phyloP scores from a whole-genome alignment of 2,797 vertebrate genomes.

The Oceanodroma leucorhoa region DNA sequence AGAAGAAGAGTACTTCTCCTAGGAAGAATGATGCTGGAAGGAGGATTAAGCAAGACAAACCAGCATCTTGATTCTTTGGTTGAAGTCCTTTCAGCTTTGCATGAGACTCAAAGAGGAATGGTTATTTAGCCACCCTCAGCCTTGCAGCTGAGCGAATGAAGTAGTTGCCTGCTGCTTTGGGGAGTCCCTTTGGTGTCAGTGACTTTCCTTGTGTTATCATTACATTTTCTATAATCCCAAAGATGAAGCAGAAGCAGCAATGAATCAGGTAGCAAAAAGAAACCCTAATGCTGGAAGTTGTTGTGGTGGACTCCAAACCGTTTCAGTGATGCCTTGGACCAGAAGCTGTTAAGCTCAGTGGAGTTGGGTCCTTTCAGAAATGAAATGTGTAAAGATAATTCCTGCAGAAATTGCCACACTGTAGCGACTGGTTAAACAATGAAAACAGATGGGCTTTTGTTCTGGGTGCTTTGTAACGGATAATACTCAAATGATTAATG shows the following conservation, averaged over 20 bases:
- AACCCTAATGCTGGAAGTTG: neutral
- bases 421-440: conserved; percentile 41
- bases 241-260: neutral
- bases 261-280: neutral
- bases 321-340: neutral
- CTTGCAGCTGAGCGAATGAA: neutral
- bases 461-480: conserved; percentile 27
- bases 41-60: neutral
- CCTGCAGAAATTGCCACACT: neutral
- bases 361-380: neutral
- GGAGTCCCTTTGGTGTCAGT: neutral
- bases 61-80: neutral
- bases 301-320: neutral
- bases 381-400: neutral
- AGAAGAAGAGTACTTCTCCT: neutral
- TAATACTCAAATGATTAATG: conserved; percentile 67
- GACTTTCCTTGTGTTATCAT: neutral
- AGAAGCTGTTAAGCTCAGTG: neutral
- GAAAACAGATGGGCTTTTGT: conserved; percentile 39
- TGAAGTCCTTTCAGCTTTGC: neutral
- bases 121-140: neutral
- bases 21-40: neutral
- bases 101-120: neutral
- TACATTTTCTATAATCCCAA: neutral
- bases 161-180: neutral